Evolutionary conservation across 2,888 invertebrate genomes (phyloP), one percentile per base, ranked within the genome.

Genomic region (Tenthredo mesomela): DNA sequence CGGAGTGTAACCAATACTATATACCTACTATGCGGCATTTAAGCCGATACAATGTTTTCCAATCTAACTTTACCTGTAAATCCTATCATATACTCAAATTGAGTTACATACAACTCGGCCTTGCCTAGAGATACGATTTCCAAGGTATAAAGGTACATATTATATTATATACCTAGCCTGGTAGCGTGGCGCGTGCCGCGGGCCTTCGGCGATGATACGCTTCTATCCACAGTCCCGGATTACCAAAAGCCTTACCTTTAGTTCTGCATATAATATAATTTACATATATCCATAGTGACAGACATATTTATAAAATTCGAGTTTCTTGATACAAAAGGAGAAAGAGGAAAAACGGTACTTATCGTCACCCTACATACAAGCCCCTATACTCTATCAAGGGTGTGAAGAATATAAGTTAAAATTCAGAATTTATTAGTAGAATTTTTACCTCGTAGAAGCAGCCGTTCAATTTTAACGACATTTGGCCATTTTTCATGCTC

Each of bases 1-100:
- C 37, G 80, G 15, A 37, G 61, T 58, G 80, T 80, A 80, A 80
- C 61, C 80, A 80, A 40, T 80, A 37, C 43, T 71, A 37, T 37
- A n/a, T 37, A 43, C 21, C 67, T 47, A 80, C 58, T n/a, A 73
- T n/a, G 12, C 70, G 82, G 82, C 70, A 82, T 82, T 82, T 82
- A 82, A 82, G 70, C 67, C 29, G 37, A 37, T 82, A 82, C 70
- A 82, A 82, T 82, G 82, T 82, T 82, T 82, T 82, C 82, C 82
- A 82, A 82, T 82, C 67, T 82, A 82, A 82, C 82, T 82, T 82
- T 82, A 67, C 82, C 67, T 82, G 67, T 65, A 82, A 82, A 82
- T 82, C 82, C 82, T 82, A 82, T 82, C 82, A 70, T 70, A 82
- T 70, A 65, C 67, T 82, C 82, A 50, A 82, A 82, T 82, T 70